Evolutionary conservation across 2,888 invertebrate species (phyloP).

Genomic region (Tenthredo amoena): DNA sequence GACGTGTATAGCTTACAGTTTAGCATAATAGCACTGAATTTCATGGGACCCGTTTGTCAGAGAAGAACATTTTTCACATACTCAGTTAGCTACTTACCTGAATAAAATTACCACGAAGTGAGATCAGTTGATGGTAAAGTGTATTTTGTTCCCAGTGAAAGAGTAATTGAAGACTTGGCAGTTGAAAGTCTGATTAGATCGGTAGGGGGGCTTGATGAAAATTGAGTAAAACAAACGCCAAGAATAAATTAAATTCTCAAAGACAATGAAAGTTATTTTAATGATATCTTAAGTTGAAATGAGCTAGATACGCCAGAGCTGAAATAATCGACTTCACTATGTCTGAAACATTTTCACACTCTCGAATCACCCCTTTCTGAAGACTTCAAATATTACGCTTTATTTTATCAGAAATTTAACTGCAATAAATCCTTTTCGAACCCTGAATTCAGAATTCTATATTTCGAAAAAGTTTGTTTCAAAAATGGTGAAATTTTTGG

Average conservation of each 20-base stretch:
- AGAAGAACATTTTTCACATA: slow-evolving; percentile 1
- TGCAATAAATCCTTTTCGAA: not conserved
- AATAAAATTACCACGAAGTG: not conserved
- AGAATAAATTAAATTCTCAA: not conserved
- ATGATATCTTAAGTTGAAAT: slow-evolving; percentile 16
- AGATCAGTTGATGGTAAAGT: not conserved
- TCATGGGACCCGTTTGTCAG: not conserved
- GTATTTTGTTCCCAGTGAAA: not conserved
- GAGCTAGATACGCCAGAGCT: not conserved
- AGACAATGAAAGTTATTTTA: slow-evolving; percentile 3
- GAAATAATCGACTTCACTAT: not conserved
- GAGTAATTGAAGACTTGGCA: slow-evolving; percentile 12
- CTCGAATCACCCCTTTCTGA: not conserved
- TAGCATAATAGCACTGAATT: not conserved
- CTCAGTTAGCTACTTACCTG: not conserved
- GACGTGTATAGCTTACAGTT: slow-evolving; percentile 2
- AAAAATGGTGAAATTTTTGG: not conserved
- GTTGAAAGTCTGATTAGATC: slow-evolving; percentile 28
- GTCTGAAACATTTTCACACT: not conserved
- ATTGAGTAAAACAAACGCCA: slow-evolving; percentile 1
- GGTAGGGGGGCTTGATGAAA: not conserved
- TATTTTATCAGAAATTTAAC: not conserved
- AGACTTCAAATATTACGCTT: not conserved
- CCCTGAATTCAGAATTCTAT: not conserved
- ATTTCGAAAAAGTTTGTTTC: not conserved